Percentiles rank a stretch among this genome's conserved stretches.
Evolutionary conservation across 2,888 invertebrate species (phyloP).

Genomic region (Noctua janthina): DNA sequence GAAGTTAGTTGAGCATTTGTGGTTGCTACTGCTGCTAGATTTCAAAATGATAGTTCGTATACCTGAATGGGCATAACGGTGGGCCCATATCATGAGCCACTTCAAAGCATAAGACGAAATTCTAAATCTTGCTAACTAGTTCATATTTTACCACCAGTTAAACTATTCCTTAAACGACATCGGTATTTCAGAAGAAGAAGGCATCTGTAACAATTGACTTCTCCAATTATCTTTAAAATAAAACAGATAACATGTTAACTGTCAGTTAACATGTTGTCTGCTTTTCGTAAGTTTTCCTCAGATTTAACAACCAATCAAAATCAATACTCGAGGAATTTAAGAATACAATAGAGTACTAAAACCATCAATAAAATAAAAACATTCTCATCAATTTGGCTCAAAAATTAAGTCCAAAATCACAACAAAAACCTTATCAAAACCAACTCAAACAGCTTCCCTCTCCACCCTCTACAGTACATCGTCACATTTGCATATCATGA

Average conservation of each 20-base stretch:
- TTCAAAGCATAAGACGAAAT: background rate
- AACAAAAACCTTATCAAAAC: slow-evolving; percentile 3
- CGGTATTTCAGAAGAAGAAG: background rate
- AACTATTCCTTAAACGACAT: background rate
- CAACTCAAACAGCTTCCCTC: background rate
- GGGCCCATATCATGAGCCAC: background rate
- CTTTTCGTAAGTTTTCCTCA: too few relatives aligned
- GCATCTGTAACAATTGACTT: background rate
- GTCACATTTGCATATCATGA: slow-evolving; percentile 39
- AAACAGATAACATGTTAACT: too few relatives aligned
- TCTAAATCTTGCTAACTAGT: background rate
- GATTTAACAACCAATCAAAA: background rate
- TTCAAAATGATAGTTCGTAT: background rate
- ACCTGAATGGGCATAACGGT: background rate
- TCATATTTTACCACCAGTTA: background rate
- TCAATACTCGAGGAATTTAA: background rate
- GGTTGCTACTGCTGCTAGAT: too few relatives aligned
- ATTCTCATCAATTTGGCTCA: background rate
- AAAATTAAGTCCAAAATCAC: background rate
- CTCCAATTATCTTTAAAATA: background rate
- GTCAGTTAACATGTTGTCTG: too few relatives aligned
- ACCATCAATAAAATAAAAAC: background rate
- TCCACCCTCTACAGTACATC: slow-evolving; percentile 9
- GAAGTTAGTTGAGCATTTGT: slow-evolving; percentile 2
- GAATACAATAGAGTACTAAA: background rate